Base-by-base conservation (phyloP, 1,140 invertebrate genomes). In the Lepeophtheirus salmonis region DNA sequence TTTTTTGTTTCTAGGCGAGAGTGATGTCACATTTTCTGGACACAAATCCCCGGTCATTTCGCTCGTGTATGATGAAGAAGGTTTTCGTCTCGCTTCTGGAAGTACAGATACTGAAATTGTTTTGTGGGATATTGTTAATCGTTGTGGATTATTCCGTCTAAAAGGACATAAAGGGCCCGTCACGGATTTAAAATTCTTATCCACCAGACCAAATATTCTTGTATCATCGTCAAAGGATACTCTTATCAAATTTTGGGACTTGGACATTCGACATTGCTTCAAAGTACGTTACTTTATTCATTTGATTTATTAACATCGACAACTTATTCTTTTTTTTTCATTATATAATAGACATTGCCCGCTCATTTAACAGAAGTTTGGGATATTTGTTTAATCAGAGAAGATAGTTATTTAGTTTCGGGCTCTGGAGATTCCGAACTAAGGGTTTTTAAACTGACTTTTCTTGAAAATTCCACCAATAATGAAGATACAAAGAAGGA, bases 231-330 rank as follows among this genome's bases (percentile, higher is more conserved):
- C 90, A 1, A 94, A 89, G 71, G 95, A 99, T 71, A 84, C 84
- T 14, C 87, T 87, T 70, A 78, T 98, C 0, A 97, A 97, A 69
- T 92, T 98, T 69, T 98, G 94, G 94, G 89, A 97, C 74, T 72
- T 97, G 57, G 81, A 86, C 63, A 94, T 85, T 20, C 83, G 92
- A 67, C 86, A 91, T 68, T 97, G 94, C 71, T 97, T 97, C 67
- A 86, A 88, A n/a, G 30, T 41, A 41, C n/a, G n/a, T n/a, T n/a
- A n/a, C n/a, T n/a, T 70, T 41, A 6, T 41, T 41, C n/a, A 10
- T 41, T 41, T 41, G 30, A 41, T 10, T 41, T 41, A 10, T 10
- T 10, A 41, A 6, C n/a, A 10, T 41, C 30, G 30, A n/a, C 30
- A 41, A n/a, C 6, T n/a, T 41, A 6, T 41, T 41, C n/a, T 41